Percentiles rank a stretch among this genome's conserved stretches.
phyloP scores from a whole-genome alignment of 2,113 vertebrate genomes.

The Echinops telfairi region DNA sequence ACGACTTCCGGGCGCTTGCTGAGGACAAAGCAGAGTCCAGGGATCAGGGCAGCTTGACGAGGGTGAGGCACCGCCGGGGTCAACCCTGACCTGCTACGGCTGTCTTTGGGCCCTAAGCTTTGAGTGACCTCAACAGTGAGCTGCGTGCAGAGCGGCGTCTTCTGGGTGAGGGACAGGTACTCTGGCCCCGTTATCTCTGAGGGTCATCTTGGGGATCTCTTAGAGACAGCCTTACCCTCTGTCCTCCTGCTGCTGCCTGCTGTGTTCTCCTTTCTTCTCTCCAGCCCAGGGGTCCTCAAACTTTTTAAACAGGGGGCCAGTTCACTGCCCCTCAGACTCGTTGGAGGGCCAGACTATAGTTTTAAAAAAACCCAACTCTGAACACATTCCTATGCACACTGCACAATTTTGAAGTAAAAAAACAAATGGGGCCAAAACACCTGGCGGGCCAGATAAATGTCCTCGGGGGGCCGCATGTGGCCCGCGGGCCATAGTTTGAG shows the following conservation, averaged over 20 bases:
- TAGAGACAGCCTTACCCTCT: neutral
- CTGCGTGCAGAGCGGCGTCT: neutral
- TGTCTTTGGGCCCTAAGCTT: neutral
- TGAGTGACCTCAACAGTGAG: neutral
- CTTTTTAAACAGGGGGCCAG: too few species aligned
- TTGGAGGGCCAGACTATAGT: too few species aligned
- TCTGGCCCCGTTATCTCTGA: neutral
- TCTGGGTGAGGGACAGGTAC: neutral
- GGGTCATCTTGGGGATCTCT: neutral
- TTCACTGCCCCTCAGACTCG: too few species aligned
- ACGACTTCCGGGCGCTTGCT: conserved; percentile 69
- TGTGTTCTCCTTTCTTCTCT: neutral
- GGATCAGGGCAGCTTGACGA: neutral
- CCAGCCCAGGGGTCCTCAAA: too few species aligned
- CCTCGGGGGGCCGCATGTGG: too few species aligned
- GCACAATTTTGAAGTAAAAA: too few species aligned
- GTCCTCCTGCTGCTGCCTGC: neutral
- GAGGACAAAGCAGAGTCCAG: conserved; percentile 23
- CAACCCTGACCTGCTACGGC: neutral
- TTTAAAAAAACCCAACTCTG: too few species aligned
- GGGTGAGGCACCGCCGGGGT: neutral
- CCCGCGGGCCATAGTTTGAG: too few species aligned
- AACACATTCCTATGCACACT: too few species aligned
- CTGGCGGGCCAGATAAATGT: too few species aligned
- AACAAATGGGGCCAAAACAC: too few species aligned